Evolutionary conservation across 2,113 vertebrate genomes (phyloP), one percentile per base, ranked within the genome.

Genomic region (Sebastes schlegelii): DNA sequence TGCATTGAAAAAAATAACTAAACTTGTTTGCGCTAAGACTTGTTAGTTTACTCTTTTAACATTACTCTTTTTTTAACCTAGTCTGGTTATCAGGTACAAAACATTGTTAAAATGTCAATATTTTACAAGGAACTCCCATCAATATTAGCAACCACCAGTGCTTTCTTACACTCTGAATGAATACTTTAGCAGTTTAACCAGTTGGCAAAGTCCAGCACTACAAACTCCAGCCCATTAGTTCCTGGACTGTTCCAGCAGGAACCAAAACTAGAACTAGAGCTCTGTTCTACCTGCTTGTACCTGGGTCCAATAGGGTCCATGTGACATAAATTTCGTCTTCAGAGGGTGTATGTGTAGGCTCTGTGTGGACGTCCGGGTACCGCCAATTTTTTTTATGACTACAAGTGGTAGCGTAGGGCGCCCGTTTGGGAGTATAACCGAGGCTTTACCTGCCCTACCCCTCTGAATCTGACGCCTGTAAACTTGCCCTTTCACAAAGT

Each of bases 401-500:
- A 34, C 34, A 34, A 34, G 34, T 34, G 34, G 34, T 34, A 34
- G 34, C 34, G 34, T 34, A 34, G 34, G 34, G 34, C 3, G 4
- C 34, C 34, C 34, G 34, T 34, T 34, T 34, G 34, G 34, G 26
- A 34, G 26, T 34, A 34, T 34, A 34, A 34, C 34, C 3, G 34
- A 34, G 34, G 34, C 34, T 34, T 34, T 13, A 1, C 26, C 42
- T 10, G 12, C 10, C 16, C 1, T 17, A 2, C 21, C 62, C 54
- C 11, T 54, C 60, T 76, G 9, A 71, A 21, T 66, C 21, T 60
- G 62, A 78, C 17, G 6, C 16, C 34, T 63, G 26, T 51, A 66
- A 80, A 79, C 55, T 2, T 46, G 45, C 51, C 23, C 49, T 63
- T 46, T 73, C 62, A 77, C 77, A 58, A 63, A 51, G 21, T 55